Evolutionary conservation across 2,888 invertebrate species (phyloP).

Genomic region (Melieria omissa): DNA sequence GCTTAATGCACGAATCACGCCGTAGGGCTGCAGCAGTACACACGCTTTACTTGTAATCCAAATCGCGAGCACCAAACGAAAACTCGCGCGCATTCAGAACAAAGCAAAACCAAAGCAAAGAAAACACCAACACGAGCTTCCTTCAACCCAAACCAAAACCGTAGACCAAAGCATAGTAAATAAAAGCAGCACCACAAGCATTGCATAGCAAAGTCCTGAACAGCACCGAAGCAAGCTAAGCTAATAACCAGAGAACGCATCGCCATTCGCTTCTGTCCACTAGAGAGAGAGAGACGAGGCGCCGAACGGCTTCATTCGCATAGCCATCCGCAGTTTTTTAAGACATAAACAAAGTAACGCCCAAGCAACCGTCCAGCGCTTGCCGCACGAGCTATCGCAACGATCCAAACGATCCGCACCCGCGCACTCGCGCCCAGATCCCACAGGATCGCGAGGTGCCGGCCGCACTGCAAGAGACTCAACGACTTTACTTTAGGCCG

Average conservation of each 20-base stretch:
- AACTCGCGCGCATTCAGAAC: neutral
- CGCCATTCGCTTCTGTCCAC: constrained; percentile 4
- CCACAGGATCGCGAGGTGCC: too few species aligned
- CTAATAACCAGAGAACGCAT: constrained; percentile 3
- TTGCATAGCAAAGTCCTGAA: too few species aligned
- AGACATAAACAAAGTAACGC: constrained; percentile 8
- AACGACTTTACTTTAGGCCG: too few species aligned
- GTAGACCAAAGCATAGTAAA: neutral
- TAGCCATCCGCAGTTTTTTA: neutral
- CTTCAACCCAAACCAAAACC: constrained; percentile 12
- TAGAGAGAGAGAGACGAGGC: neutral
- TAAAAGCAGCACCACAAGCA: constrained; percentile 2
- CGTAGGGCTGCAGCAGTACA: constrained; percentile 19
- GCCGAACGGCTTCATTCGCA: too few species aligned
- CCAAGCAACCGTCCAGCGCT: constrained; percentile 17
- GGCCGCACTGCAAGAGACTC: too few species aligned
- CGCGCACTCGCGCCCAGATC: too few species aligned
- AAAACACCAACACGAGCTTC: constrained; percentile 24
- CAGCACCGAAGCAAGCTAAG: neutral
- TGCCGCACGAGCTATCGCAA: too few species aligned
- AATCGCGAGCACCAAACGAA: neutral
- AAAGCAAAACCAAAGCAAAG: neutral
- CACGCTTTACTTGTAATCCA: constrained; percentile 6
- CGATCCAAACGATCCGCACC: too few species aligned
- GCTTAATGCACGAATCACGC: constrained; percentile 27